Conservation (phyloP, 35 echinoderm and acorn worm genomes). For the Diadema setosum region DNA sequence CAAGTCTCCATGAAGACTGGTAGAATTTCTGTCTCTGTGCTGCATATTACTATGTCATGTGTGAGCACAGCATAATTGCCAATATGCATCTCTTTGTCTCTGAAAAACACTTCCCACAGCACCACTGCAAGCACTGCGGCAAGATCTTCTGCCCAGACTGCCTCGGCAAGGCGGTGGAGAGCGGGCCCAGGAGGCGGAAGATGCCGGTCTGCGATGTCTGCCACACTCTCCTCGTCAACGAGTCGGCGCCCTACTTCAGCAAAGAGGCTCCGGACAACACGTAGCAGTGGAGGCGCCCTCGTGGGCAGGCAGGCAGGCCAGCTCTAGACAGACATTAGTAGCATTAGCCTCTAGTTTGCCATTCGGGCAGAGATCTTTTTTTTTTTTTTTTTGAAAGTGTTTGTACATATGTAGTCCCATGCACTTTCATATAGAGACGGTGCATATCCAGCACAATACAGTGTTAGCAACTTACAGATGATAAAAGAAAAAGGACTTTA, state of each 20-base stretch:
- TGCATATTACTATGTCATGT: background rate
- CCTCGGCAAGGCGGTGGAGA: constrained; percentile 75
- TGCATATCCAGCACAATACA: too few relatives aligned
- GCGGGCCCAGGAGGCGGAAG: constrained; percentile 65
- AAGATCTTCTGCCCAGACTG: constrained; percentile 87
- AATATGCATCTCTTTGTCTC: too few relatives aligned
- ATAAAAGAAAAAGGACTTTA: too few relatives aligned
- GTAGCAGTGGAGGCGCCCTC: constrained; percentile 30
- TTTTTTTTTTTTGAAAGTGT: too few relatives aligned
- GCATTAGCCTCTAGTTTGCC: too few relatives aligned
- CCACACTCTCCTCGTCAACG: constrained; percentile 83
- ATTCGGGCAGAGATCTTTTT: too few relatives aligned
- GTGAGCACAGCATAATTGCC: too few relatives aligned
- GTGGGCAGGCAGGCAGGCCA: background rate
- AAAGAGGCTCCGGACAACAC: constrained; percentile 65
- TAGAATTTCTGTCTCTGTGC: background rate
- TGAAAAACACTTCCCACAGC: background rate
- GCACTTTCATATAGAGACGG: too few relatives aligned
- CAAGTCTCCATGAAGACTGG: background rate
- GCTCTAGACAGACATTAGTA: background rate
- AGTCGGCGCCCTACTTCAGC: constrained; percentile 90
- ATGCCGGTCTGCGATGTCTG: constrained; percentile 92
- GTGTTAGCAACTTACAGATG: too few relatives aligned
- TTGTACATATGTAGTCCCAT: too few relatives aligned
- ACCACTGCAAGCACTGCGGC: constrained; percentile 88